phyloP scores from a whole-genome alignment of 1,140 invertebrate genomes.

The Rhyzopertha dominica region DNA sequence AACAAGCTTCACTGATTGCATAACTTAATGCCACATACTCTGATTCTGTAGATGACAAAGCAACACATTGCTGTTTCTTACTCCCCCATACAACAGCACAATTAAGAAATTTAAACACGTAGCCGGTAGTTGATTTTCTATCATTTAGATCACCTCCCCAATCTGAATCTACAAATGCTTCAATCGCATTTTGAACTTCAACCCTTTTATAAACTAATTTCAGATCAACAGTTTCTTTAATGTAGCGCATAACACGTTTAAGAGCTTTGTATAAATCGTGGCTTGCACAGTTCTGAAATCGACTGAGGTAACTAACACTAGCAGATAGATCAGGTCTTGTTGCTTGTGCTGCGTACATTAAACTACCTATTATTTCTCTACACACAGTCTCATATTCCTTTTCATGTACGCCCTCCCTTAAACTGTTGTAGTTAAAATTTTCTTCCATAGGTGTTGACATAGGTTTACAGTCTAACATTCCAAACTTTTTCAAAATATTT shows the following conservation, averaged over 20 bases:
- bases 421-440: constrained; percentile 12
- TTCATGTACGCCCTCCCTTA: constrained; percentile 14
- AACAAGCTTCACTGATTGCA: too few relatives aligned
- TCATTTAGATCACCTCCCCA: constrained; percentile 28
- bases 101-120: constrained; percentile 27
- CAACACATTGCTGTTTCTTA: constrained; percentile 37
- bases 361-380: constrained; percentile 25
- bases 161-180: constrained; percentile 39
- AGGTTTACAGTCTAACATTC: constrained; percentile 17
- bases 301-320: constrained; percentile 26
- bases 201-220: constrained; percentile 17
- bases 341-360: constrained; percentile 33
- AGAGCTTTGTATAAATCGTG: constrained; percentile 25
- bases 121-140: constrained; percentile 28
- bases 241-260: constrained; percentile 34
- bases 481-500: constrained; percentile 7
- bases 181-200: constrained; percentile 6
- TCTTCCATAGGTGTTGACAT: constrained; percentile 12
- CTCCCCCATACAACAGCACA: constrained; percentile 36
- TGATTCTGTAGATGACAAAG: constrained; percentile 36
- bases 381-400: too few relatives aligned
- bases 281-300: constrained; percentile 29
- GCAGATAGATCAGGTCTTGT: constrained; percentile 34
- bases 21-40: constrained; percentile 34
- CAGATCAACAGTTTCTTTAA: constrained; percentile 26